A percentile compares a stretch with the other conserved stretches of the same genome.
phyloP scores from a whole-genome alignment of 2,797 vertebrate genomes.

The Triplophysa bombifrons region DNA sequence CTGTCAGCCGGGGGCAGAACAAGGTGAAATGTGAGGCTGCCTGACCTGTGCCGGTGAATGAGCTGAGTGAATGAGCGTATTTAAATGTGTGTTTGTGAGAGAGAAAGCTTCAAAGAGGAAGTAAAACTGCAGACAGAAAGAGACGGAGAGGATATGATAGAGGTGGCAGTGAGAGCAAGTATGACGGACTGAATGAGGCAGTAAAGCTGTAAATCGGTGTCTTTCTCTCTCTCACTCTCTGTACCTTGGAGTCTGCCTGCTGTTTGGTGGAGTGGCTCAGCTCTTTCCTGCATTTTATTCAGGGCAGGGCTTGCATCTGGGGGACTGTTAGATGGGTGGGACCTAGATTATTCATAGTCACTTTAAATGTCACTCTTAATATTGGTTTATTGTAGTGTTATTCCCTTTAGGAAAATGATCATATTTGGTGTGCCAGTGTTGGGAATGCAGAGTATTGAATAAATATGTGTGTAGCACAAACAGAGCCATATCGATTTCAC shows the following conservation, averaged over 20 bases:
- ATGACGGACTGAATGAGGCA: slow-evolving; percentile 70
- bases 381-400: slow-evolving; percentile 14
- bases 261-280: slow-evolving; percentile 67
- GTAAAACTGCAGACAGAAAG: slow-evolving; percentile 39
- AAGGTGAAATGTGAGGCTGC: slow-evolving; percentile 56
- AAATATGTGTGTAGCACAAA: neutral
- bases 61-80: slow-evolving; percentile 75
- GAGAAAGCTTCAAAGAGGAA: slow-evolving; percentile 39
- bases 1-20: slow-evolving; percentile 51
- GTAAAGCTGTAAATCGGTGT: slow-evolving; percentile 71
- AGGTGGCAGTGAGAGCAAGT: slow-evolving; percentile 54
- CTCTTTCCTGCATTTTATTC: slow-evolving; percentile 75
- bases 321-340: slow-evolving; percentile 69
- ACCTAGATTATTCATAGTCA: slow-evolving; percentile 75
- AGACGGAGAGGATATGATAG: slow-evolving; percentile 45
- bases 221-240: slow-evolving; percentile 64
- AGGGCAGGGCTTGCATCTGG: slow-evolving; percentile 76
- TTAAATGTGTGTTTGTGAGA: slow-evolving; percentile 63
- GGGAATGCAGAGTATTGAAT: neutral
- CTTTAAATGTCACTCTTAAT: slow-evolving; percentile 59
- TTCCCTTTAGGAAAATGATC: slow-evolving; percentile 16
- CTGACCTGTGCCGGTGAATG: slow-evolving; percentile 75
- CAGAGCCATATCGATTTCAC: slow-evolving; percentile 2
- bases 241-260: slow-evolving; percentile 59
- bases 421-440: neutral